Base-by-base conservation (phyloP, 2,797 vertebrate genomes). In the Arremon aurantiirostris region DNA sequence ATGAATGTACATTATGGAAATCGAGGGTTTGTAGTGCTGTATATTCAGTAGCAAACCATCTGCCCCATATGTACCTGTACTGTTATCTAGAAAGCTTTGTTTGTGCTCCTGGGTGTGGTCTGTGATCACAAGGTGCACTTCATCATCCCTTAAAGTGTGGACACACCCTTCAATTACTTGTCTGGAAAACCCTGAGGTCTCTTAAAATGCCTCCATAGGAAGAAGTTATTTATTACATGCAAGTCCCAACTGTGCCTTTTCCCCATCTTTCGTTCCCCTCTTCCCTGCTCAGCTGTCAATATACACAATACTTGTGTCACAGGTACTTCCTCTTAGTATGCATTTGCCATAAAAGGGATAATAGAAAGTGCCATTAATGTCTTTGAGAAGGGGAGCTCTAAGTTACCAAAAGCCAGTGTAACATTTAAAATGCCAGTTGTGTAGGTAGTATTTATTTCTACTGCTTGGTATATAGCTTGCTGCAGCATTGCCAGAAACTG, bases 21-120 rank as follows among this genome's bases (percentile, higher is more conserved):
- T 65, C 6, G 17, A 61, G n/a, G n/a, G 47, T 80, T 12, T 87
- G 27, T 49, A 53, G 37, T 39, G 30, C 19, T 82, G 19, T 57
- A 14, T 63, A 59, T 71, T 75, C 69, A 83, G 47, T 39, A 65
- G 61, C 53, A 91, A 82, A 72, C 23, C 47, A 37, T 53, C 68
- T 91, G 52, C 39, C 73, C 23, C 9, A 0, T 30, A 27, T 24
- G 19, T 39, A 68, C 49, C 46, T 11, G 1, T 49, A 44, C 64
- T 65, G 50, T 68, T 39, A 89, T 28, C 72, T 81, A 22, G 50
- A 91, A 24, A 91, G 65, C 63, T 85, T 23, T 69, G 28, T 88
- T 84, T 78, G 79, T 55, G 53, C 55, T 93, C 19, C 72, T 76
- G 72, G 89, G 91, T 56, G 83, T 91, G 84, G 82, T 89, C 63